Base-by-base conservation (phyloP, 2,888 invertebrate species). In the Coelopa pilipes region DNA sequence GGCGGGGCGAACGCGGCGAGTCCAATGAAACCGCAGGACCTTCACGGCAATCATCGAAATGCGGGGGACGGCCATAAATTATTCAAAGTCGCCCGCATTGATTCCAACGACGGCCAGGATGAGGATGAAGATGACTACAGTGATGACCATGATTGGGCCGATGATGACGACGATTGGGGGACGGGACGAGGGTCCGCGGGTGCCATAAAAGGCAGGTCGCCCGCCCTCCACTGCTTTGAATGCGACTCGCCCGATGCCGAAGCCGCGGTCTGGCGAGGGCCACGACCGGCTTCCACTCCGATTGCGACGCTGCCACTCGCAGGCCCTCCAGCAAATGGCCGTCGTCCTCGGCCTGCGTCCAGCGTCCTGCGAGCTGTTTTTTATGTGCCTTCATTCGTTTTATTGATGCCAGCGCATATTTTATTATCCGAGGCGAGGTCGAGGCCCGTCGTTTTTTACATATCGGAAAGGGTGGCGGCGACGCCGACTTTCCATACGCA, bases 51-150 rank as follows among this genome's bases (percentile, higher is more conserved):
- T 21, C 7, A 13, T 21, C 19, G 10, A 59, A 59, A 57, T 17
- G 34, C 34, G n/a, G 12, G 15, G 62, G 45, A n/a, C 60, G 63
- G 53, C 76, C 76, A 83, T 82, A 80, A 83, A 83, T 82, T 83
- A 83, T 82, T 82, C 82, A 82, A 83, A 81, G 79, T 65, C 49
- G 34, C 34, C 53, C 65, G 17, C 46, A 65, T 63, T 71, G 71
- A 71, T 71, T 46, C 53, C 55, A 21, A 65, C 34, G 34, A 34
- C 34, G 2, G 2, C 34, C 34, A 34, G 4, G 34, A 34, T 34
- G 34, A 34, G 2, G 34, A 34, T 7, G 34, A 34, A 4, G 34
- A 34, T 7, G 34, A n/a, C n/a, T n/a, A n/a, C n/a, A n/a, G n/a
- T n/a, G n/a, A n/a, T n/a, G n/a, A n/a, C n/a, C n/a, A n/a, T n/a